These are phyloP conservation scores for Cirrhinus molitorella DNA, from an alignment of 2,797 vertebrate genomes.

Conservation along the genomic window DNA sequence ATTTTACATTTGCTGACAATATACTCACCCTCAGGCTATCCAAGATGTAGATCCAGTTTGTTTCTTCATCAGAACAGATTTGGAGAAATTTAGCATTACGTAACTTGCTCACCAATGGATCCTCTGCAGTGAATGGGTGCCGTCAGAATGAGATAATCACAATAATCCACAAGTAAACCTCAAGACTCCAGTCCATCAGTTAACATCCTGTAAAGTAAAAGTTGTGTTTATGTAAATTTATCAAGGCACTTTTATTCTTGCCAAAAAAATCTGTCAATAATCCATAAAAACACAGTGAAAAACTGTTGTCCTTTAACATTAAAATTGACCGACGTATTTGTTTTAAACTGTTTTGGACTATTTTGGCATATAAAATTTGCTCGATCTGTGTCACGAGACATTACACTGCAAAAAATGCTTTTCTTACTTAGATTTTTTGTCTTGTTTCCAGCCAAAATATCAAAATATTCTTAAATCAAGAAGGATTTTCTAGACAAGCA, in stretches of 20 bases:
- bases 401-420: too few species aligned
- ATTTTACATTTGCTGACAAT: background rate
- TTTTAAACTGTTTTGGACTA: too few species aligned
- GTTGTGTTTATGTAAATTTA: background rate
- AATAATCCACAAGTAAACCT: background rate
- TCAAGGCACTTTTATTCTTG: background rate
- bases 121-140: background rate
- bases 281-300: background rate
- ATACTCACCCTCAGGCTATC: background rate
- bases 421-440: too few species aligned
- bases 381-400: too few species aligned
- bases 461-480: too few species aligned
- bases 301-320: too few species aligned
- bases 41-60: background rate
- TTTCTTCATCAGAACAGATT: background rate
- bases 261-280: too few species aligned
- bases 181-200: background rate
- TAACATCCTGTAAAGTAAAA: background rate
- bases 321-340: too few species aligned
- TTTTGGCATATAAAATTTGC: too few species aligned
- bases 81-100: background rate
- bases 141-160: background rate
- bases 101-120: background rate
- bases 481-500: too few species aligned
- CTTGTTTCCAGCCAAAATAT: too few species aligned